Evolutionary conservation across 2,888 invertebrate genomes (phyloP).

Genomic region (Automeris io): DNA sequence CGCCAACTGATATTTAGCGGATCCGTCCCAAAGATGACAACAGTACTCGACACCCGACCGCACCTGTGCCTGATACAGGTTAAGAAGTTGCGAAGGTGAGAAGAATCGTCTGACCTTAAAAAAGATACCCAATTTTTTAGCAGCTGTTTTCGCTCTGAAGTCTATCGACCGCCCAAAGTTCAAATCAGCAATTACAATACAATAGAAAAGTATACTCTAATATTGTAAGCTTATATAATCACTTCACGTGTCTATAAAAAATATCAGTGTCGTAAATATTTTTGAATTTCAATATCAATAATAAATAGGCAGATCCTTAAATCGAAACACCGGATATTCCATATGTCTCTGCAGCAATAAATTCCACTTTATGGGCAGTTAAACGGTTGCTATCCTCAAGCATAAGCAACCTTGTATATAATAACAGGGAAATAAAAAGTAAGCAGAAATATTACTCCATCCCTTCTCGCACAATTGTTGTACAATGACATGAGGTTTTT

Average conservation of each 20-base stretch:
- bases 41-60: too few species aligned
- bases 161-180: too few species aligned
- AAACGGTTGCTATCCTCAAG: constrained; percentile 57
- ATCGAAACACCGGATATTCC: constrained; percentile 42
- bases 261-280: constrained; percentile 15
- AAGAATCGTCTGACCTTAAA: too few species aligned
- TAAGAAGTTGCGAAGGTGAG: too few species aligned
- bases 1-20: too few species aligned
- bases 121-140: too few species aligned
- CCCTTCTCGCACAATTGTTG: background rate
- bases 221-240: too few species aligned
- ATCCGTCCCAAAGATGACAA: too few species aligned
- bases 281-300: constrained; percentile 19
- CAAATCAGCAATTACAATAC: too few species aligned
- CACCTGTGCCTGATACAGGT: too few species aligned
- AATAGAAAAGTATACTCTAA: background rate
- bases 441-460: constrained; percentile 24
- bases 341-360: constrained; percentile 48
- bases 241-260: too few species aligned
- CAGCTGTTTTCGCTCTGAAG: too few species aligned
- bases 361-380: constrained; percentile 61
- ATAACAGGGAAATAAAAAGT: constrained; percentile 42
- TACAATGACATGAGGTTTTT: background rate
- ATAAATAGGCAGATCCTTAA: constrained; percentile 33
- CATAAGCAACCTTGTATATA: constrained; percentile 41